Base-by-base conservation (phyloP, 2,888 invertebrate genomes). In the Oxyteleia sp. region DNA sequence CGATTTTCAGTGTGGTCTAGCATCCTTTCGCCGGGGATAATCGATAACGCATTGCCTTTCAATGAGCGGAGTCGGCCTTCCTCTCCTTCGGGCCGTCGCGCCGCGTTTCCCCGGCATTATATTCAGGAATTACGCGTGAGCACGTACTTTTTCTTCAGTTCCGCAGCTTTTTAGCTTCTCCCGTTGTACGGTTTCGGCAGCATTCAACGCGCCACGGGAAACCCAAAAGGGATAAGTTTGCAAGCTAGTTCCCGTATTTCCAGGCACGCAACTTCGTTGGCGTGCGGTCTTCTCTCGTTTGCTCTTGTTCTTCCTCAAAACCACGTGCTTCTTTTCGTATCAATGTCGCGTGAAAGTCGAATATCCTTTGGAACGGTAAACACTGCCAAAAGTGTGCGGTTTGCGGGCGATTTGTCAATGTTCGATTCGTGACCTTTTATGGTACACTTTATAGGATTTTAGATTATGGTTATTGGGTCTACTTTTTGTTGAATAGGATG, bases 81-180 rank as follows among this genome's bases (percentile, higher is more conserved):
- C 18, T 35, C 26, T 63, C 18, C 47, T 29, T 23, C 0, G 1
- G 13, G 16, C 2, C 15, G 2, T 4, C 4, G n/a, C n/a, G 29
- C 29, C 49, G 43, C 51, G 49, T 64, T 72, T 43, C 8, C 66
- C n/a, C 38, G 10, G 26, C 63, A 53, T 64, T 64, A 64, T 64
- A 78, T 51, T 53, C 66, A 55, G 84, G 84, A 84, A 75, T 84
- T 84, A 75, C 84, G 84, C 84, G 72, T 76, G 79, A 84, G 69
- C 84, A 80, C 84, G 80, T 80, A 71, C 64, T 71, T 66, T 84
- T 80, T 75, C 71, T 68, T 57, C 74, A 23, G 79, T 75, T 74
- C 79, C 83, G 74, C 47, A 76, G 66, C 76, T 82, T 78, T 18
- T 82, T 78, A 72, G 76, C 66, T 64, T 82, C 76, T 8, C 35